A percentile compares a stretch with the other conserved stretches of the same genome.
Evolutionary conservation across 2,888 invertebrate genomes (phyloP).

Genomic region (Crioceris asparagi): DNA sequence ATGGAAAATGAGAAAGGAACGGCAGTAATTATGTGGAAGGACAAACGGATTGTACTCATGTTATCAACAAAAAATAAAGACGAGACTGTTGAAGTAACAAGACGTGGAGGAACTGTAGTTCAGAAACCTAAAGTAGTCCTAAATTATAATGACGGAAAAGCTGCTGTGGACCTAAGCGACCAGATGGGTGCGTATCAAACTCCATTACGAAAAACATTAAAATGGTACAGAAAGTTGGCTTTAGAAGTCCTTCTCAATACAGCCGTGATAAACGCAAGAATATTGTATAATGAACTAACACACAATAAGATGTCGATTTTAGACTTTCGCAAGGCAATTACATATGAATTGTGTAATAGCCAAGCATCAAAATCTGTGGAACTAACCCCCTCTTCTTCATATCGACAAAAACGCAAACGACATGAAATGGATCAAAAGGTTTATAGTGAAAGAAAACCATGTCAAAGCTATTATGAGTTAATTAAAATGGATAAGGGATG

Average conservation of each 20-base stretch:
- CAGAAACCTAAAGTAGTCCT: background rate
- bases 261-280: background rate
- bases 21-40: background rate
- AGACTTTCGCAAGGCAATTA: background rate
- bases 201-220: background rate
- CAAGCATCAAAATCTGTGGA: background rate
- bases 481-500: background rate
- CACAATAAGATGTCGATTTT: background rate
- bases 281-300: slow-evolving; percentile 1
- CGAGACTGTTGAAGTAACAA: background rate
- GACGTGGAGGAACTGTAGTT: background rate
- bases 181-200: slow-evolving; percentile 3
- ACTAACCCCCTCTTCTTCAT: background rate
- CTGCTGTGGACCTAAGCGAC: background rate
- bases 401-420: background rate
- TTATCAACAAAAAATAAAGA: background rate
- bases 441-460: background rate
- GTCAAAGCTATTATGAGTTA: background rate
- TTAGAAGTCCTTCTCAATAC: background rate
- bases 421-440: slow-evolving; percentile 1
- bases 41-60: background rate
- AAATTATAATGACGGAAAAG: slow-evolving; percentile 1
- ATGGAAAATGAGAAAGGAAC: background rate
- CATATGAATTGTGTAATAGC: slow-evolving; percentile 1
- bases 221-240: slow-evolving; percentile 2